Conservation (phyloP, 2,888 invertebrate species). For the Andrena flavipes region DNA sequence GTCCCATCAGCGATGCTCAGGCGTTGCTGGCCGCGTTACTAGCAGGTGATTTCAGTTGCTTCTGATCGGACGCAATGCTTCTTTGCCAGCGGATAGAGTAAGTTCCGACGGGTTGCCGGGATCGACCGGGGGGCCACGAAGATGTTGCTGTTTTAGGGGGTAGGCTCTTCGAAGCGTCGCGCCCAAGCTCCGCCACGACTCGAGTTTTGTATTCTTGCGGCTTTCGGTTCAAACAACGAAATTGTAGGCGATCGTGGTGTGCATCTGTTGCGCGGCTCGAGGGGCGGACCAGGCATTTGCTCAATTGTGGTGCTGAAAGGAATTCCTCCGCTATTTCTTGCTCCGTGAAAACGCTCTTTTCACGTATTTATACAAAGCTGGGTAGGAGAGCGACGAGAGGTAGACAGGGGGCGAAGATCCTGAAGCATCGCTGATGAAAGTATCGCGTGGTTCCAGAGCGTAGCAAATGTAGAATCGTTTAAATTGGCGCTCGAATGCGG, state of each 20-base stretch:
- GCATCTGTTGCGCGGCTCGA: background rate
- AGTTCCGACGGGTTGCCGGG: background rate
- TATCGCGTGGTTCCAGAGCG: background rate
- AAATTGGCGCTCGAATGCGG: background rate
- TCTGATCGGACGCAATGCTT: background rate
- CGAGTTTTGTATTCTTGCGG: conserved; percentile 13
- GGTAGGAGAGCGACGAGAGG: background rate
- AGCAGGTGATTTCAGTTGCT: background rate
- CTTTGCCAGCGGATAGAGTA: background rate
- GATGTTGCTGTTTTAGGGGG: background rate
- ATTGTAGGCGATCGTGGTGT: background rate
- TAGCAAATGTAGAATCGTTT: background rate
- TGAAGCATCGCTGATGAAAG: conserved; percentile 13
- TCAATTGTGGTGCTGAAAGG: background rate
- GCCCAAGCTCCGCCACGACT: background rate
- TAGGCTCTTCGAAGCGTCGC: background rate
- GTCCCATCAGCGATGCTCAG: background rate
- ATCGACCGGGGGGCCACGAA: background rate
- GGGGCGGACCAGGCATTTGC: background rate
- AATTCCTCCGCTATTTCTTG: background rate
- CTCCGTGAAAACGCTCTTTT: background rate
- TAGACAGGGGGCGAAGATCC: background rate
- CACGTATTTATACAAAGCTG: background rate
- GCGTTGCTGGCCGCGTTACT: background rate
- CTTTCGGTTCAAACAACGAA: background rate